Conservation (phyloP, 1,140 invertebrate species). For the Dendrolimus punctatus region DNA sequence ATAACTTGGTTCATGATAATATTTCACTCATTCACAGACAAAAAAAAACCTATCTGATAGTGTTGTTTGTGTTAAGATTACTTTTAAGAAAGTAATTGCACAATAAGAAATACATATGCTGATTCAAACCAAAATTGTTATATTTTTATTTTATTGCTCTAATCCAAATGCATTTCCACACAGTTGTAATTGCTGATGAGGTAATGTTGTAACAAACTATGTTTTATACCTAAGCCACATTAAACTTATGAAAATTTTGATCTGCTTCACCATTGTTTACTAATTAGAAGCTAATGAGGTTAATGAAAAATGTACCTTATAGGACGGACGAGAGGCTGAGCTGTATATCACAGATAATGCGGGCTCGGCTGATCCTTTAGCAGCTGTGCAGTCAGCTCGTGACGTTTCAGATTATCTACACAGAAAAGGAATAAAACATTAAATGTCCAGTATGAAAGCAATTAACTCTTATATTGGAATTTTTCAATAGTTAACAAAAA, state of each 20-base stretch:
- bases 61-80: too few relatives aligned
- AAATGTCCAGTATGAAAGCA: constrained; percentile 8
- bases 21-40: too few relatives aligned
- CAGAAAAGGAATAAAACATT: constrained; percentile 21
- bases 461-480: background rate
- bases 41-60: too few relatives aligned
- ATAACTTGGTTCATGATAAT: too few relatives aligned
- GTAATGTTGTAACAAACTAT: too few relatives aligned
- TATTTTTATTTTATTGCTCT: too few relatives aligned
- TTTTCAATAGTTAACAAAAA: constrained; percentile 12
- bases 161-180: too few relatives aligned
- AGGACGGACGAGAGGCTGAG: constrained; percentile 76
- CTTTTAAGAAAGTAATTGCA: too few relatives aligned
- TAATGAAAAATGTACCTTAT: constrained; percentile 44
- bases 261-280: background rate
- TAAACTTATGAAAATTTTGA: background rate
- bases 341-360: constrained; percentile 82
- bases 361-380: constrained; percentile 67
- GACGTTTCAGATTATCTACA: constrained; percentile 59
- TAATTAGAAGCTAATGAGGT: background rate
- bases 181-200: too few relatives aligned
- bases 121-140: too few relatives aligned
- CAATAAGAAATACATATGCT: too few relatives aligned
- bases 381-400: constrained; percentile 66
- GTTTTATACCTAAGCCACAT: too few relatives aligned